These are phyloP conservation scores for Anarhynchus alexandrinus DNA, from an alignment of 2,113 vertebrate genomes.

Conservation along the genomic window DNA sequence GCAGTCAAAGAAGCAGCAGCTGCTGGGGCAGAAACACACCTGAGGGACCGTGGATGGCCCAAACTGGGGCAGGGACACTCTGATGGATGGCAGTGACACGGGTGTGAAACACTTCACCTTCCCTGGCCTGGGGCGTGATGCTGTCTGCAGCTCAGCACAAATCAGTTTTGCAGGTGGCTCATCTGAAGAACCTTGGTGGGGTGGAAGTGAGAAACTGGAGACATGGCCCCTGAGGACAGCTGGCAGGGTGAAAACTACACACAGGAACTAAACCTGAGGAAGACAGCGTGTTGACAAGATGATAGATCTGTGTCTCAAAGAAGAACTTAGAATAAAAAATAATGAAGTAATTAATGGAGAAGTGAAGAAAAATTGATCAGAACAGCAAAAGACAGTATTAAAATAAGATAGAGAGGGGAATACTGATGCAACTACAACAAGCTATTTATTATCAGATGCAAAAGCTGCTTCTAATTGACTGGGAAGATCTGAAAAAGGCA, in stretches of 20 bases:
- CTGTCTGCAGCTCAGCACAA: not conserved
- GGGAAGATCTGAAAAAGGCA: not conserved
- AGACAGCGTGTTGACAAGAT: not conserved
- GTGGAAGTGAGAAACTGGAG: not conserved
- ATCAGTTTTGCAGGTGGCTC: rapidly evolving
- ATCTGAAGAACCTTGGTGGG: too few relatives aligned
- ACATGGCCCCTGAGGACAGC: rapidly evolving
- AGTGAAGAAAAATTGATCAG: not conserved
- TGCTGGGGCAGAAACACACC: rapidly evolving
- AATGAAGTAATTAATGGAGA: not conserved
- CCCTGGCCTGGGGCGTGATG: rapidly evolving
- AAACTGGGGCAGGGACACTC: not conserved
- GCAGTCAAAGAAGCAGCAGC: not conserved
- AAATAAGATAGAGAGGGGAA: not conserved
- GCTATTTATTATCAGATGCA: not conserved
- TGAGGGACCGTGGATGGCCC: rapidly evolving
- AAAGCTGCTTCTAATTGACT: not conserved
- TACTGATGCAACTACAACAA: not conserved
- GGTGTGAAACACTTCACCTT: not conserved
- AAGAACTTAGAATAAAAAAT: not conserved
- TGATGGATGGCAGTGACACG: rapidly evolving
- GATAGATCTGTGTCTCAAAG: not conserved
- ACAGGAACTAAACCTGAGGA: not conserved
- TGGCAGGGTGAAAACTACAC: not conserved
- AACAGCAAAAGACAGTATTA: not conserved